Percentiles rank a stretch among this genome's conserved stretches.
phyloP scores from a whole-genome alignment of 2,113 vertebrate genomes.

The Grammomys dolichurus region DNA sequence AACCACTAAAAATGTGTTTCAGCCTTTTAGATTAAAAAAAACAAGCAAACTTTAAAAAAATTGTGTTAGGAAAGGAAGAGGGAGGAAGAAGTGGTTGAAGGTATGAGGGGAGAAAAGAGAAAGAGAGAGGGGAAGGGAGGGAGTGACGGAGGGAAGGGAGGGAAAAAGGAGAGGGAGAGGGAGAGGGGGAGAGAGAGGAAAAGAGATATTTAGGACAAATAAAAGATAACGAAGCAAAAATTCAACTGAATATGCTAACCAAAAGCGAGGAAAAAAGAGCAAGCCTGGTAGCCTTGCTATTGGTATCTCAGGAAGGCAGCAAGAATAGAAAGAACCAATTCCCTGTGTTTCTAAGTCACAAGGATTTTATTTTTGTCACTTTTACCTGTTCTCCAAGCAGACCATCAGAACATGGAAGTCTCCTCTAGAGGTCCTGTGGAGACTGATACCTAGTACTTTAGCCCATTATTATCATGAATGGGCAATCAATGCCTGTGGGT shows the following conservation, averaged over 20 bases:
- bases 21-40: conserved; percentile 45
- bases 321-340: background rate
- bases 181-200: background rate
- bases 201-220: background rate
- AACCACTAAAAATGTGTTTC: background rate
- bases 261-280: background rate
- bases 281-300: background rate
- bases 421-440: background rate
- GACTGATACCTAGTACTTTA: background rate
- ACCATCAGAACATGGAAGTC: background rate
- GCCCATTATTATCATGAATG: background rate
- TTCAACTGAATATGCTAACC: background rate
- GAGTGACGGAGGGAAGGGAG: background rate
- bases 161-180: background rate
- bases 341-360: background rate
- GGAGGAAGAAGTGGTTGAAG: background rate
- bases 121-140: background rate
- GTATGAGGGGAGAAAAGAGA: background rate
- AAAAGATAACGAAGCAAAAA: background rate
- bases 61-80: background rate
- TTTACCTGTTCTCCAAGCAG: background rate
- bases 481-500: background rate
- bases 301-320: background rate
- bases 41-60: background rate
- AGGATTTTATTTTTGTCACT: background rate